phyloP scores from a whole-genome alignment of 2,888 invertebrate species.

The Agrenia bidenticulata region DNA sequence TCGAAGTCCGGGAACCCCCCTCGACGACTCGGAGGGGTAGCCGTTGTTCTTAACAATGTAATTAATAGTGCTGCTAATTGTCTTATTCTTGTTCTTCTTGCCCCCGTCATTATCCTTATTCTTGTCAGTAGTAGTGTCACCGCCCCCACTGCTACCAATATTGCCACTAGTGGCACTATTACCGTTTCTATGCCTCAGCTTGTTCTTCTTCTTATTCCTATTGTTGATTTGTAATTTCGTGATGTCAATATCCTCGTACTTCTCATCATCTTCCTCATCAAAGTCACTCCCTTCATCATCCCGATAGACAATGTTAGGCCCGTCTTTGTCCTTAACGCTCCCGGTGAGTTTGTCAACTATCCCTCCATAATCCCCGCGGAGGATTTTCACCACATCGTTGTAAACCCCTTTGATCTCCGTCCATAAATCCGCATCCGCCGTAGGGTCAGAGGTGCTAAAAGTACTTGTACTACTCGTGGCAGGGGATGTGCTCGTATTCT shows the following conservation, averaged over 20 bases:
- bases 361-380: constrained; percentile 43
- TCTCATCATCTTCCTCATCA: constrained; percentile 26
- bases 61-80: constrained; percentile 1
- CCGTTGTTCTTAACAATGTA: not conserved
- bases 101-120: not conserved
- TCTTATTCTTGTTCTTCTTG: constrained; percentile 1
- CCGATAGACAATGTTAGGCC: constrained; percentile 37
- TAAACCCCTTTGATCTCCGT: constrained; percentile 51
- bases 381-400: constrained; percentile 45
- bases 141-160: not conserved
- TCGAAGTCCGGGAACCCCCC: not conserved
- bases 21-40: not conserved
- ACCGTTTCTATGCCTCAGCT: not conserved
- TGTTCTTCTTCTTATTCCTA: constrained; percentile 15
- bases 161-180: not conserved
- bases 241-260: constrained; percentile 32
- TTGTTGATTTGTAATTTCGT: constrained; percentile 18
- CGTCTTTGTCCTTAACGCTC: constrained; percentile 19
- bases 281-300: constrained; percentile 31
- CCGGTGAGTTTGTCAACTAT: constrained; percentile 18
- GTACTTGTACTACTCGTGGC: not conserved
- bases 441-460: constrained; percentile 22
- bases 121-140: not conserved
- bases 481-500: constrained; percentile 15
- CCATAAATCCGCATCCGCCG: constrained; percentile 44